A percentile compares a stretch with the other conserved stretches of the same genome.
Conservation (phyloP, 2,113 vertebrate species). For the Sapayoa aenigma region DNA sequence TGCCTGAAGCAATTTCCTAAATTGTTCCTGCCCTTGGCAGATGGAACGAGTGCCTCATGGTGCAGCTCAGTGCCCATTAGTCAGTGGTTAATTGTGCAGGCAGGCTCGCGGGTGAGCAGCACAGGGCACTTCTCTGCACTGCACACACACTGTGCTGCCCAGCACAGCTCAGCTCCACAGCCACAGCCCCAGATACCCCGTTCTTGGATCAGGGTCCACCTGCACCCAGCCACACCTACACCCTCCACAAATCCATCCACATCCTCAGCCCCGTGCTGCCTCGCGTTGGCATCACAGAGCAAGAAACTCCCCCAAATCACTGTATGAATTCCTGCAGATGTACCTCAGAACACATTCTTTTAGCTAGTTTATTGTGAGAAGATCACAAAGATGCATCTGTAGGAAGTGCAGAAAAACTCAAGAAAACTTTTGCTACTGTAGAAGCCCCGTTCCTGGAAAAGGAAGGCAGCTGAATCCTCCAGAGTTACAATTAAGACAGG, state of each 20-base stretch:
- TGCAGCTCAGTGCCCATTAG: not conserved
- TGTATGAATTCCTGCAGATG: not conserved
- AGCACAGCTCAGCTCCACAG: not conserved
- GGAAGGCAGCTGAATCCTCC: not conserved
- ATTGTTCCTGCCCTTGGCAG: not conserved
- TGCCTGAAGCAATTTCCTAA: not conserved
- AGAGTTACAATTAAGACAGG: not conserved
- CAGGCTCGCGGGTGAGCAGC: not conserved
- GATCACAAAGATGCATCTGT: not conserved
- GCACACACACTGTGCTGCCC: not conserved
- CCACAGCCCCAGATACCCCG: not conserved
- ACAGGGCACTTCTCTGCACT: not conserved
- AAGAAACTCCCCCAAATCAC: not conserved
- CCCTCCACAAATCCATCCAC: not conserved
- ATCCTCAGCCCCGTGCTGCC: not conserved
- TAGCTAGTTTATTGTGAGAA: not conserved
- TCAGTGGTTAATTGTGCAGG: not conserved
- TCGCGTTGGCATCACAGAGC: not conserved
- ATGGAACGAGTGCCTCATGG: not conserved
- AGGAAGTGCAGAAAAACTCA: not conserved
- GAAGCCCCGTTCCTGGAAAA: not conserved
- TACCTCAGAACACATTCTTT: not conserved
- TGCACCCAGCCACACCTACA: not conserved
- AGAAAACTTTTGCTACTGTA: not conserved
- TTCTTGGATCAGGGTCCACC: accelerated